Conservation (phyloP, 2,113 vertebrate species). For the Eonycteris spelaea region DNA sequence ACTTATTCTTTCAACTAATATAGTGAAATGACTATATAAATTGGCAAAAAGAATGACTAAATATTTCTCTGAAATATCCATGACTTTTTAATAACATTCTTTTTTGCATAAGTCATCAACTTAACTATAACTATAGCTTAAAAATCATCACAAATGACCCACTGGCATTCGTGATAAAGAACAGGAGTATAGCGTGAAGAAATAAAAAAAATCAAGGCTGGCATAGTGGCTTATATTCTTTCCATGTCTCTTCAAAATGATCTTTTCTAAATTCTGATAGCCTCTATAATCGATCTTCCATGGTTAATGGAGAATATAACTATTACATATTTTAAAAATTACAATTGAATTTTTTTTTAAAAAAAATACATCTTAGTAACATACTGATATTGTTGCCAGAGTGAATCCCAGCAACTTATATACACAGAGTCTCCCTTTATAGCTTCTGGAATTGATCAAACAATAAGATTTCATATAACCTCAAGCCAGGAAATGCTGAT, state of each 20-base stretch:
- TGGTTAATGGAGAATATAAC: conserved; percentile 33
- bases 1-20: background rate
- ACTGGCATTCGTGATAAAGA: background rate
- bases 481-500: background rate
- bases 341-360: background rate
- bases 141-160: background rate
- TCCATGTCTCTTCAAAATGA: conserved; percentile 16
- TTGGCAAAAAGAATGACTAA: background rate
- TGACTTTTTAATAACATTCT: background rate
- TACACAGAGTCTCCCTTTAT: conserved; percentile 33
- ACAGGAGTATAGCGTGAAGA: background rate
- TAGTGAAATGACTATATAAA: background rate
- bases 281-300: conserved; percentile 24
- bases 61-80: background rate
- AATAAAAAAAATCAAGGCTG: background rate
- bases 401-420: conserved; percentile 25
- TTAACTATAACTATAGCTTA: background rate
- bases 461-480: conserved; percentile 35
- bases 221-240: background rate
- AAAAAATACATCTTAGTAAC: conserved; percentile 36
- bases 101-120: background rate
- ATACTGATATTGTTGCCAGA: conserved; percentile 6
- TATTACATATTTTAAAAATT: conserved; percentile 31
- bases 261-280: conserved; percentile 14
- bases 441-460: conserved; percentile 50